These are phyloP conservation scores for Cosmia trapezina DNA, from an alignment of 2,888 invertebrate species.

Conservation along the genomic window DNA sequence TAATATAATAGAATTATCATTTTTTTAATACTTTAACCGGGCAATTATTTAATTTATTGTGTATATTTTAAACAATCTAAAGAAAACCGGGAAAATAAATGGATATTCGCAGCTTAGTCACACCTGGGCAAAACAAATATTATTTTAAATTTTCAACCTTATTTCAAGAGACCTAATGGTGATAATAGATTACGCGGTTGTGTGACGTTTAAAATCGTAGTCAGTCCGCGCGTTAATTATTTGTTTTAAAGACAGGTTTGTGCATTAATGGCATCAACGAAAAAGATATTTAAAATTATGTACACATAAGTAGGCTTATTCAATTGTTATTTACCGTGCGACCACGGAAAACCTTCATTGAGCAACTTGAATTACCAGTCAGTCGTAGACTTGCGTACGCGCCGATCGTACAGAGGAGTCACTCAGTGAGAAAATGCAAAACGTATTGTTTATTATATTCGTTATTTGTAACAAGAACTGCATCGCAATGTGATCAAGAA, in stretches of 20 bases:
- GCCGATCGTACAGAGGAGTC: slow-evolving; percentile 43
- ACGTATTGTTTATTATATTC: slow-evolving; percentile 32
- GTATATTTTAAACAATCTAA: no score
- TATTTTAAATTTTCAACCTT: no score
- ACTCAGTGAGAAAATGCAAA: slow-evolving; percentile 35
- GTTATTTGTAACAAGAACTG: slow-evolving; percentile 40
- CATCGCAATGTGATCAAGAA: slow-evolving; percentile 50
- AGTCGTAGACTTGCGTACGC: slow-evolving; percentile 48
- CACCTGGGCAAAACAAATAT: no score
- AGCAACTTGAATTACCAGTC: slow-evolving; percentile 52
- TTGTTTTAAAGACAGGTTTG: not conserved
- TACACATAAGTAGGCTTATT: not conserved
- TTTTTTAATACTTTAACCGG: no score
- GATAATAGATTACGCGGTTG: no score
- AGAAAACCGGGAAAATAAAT: no score
- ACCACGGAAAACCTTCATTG: slow-evolving; percentile 51
- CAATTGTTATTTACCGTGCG: slow-evolving; percentile 30
- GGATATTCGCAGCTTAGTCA: no score
- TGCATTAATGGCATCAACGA: not conserved
- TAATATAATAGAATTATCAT: no score
- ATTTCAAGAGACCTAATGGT: no score
- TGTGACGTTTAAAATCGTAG: no score
- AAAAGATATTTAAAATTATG: not conserved
- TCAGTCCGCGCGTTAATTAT: no score
- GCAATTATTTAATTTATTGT: no score